Conservation (phyloP, 1,140 invertebrate genomes). For the Gryllus bimaculatus region DNA sequence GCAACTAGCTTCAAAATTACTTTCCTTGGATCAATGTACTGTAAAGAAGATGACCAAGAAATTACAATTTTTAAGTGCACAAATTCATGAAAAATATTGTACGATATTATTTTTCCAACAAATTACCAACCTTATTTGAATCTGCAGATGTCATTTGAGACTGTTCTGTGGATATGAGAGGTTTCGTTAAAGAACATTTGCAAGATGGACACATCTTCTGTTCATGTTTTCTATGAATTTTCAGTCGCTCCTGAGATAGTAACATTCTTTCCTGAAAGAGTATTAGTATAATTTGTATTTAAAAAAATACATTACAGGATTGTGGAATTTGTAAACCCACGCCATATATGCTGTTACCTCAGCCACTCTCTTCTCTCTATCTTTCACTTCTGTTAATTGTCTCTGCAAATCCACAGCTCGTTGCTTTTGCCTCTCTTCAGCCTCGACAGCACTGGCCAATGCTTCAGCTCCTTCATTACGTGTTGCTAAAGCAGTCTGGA, state of each 20-base stretch:
- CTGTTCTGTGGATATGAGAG: neutral
- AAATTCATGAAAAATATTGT: neutral
- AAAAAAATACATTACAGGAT: neutral
- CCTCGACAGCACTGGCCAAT: neutral
- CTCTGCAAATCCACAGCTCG: neutral
- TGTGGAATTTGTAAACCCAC: neutral
- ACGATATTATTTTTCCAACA: neutral
- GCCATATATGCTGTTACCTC: neutral
- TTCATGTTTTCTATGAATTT: neutral
- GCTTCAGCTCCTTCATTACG: neutral
- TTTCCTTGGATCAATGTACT: neutral
- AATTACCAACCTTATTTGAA: neutral
- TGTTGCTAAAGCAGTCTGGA: neutral
- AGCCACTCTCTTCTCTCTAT: neutral
- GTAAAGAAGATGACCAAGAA: neutral
- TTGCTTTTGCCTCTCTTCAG: neutral
- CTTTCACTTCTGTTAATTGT: neutral
- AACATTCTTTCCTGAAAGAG: neutral
- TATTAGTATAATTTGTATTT: neutral
- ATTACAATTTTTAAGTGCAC: neutral
- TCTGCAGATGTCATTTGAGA: neutral
- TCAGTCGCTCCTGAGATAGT: neutral
- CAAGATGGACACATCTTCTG: neutral
- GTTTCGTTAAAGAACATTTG: neutral
- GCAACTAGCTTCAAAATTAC: neutral